Percentiles rank a stretch among this genome's conserved stretches.
Conservation (phyloP, 2,888 invertebrate genomes). For the Philaethria dido region DNA sequence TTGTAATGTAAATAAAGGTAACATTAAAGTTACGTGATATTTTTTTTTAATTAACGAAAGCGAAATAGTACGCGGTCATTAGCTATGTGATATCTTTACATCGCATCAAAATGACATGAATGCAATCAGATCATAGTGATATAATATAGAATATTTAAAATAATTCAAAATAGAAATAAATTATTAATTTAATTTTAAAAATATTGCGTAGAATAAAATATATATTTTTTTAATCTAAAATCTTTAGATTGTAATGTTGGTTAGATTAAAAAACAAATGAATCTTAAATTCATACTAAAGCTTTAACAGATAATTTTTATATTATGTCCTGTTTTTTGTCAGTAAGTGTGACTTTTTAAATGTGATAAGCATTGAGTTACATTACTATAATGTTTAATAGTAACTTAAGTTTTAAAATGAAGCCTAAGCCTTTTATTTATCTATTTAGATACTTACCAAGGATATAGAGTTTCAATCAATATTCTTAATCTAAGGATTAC, state of each 20-base stretch:
- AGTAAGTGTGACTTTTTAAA: constrained; percentile 2
- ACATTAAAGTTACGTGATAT: not conserved
- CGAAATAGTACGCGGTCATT: not conserved
- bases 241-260: too few relatives aligned
- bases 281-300: not conserved
- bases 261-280: not conserved
- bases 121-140: too few relatives aligned
- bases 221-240: not conserved
- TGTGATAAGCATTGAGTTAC: constrained; percentile 10
- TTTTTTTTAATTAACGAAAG: not conserved
- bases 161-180: not conserved
- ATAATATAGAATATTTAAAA: not conserved
- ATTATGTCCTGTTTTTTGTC: not conserved
- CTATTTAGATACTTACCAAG: too few relatives aligned
- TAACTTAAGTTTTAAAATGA: not conserved
- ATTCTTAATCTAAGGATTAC: not conserved
- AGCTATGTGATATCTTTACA: not conserved
- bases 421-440: not conserved
- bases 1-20: not conserved
- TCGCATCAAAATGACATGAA: too few relatives aligned
- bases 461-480: constrained; percentile 1
- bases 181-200: not conserved
- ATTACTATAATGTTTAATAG: not conserved
- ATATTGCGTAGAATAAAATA: not conserved
- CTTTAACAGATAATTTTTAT: not conserved